Base-by-base conservation (phyloP, 2,113 vertebrate genomes). In the Felis chaus region DNA sequence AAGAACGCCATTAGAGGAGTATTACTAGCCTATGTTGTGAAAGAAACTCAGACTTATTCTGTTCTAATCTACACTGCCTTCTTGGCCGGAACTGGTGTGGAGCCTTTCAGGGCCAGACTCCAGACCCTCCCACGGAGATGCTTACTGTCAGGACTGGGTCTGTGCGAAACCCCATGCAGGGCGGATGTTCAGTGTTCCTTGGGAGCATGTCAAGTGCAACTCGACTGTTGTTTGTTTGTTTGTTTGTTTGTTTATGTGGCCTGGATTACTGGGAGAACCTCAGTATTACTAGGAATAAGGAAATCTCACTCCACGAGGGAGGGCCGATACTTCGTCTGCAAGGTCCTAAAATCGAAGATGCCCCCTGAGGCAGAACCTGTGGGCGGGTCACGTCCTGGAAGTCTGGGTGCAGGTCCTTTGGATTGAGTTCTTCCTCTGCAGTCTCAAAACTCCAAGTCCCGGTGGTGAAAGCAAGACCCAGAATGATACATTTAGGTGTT, bases 401-500 rank as follows among this genome's bases (percentile, higher is more conserved):
- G 19, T 63, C 31, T 73, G 14, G 63, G 27, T 23, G 1, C 18
- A 7, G 3, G 48, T 91, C 21, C n/a, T 91, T 45, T 21, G 36
- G 61, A 66, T 21, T 45, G 45, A 88, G 69, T 53, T n/a, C 9
- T 13, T 69, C 1, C 14, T 27, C 48, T 50, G 25, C 50, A 6
- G 36, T n/a, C 48, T 33, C 65, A 50, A 50, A 92, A 53, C 29
- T 25, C 5, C 27, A 80, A 39, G 55, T 65, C 31, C 53, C 27
- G 36, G 65, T 12, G 23, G 74, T 53, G 39, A 74, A 66, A 73
- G n/a, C 18, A 36, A 85, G 23, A 80, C 31, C 27, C 61, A 78
- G 7, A 41, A 11, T 23, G 39, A 69, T 3, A 15, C 0, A 0
- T 39, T 57, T 45, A 31, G 2, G 31, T 3, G 21, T 0, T 25